phyloP scores from a whole-genome alignment of 2,888 invertebrate species.

The Temnothorax unifasciatus region DNA sequence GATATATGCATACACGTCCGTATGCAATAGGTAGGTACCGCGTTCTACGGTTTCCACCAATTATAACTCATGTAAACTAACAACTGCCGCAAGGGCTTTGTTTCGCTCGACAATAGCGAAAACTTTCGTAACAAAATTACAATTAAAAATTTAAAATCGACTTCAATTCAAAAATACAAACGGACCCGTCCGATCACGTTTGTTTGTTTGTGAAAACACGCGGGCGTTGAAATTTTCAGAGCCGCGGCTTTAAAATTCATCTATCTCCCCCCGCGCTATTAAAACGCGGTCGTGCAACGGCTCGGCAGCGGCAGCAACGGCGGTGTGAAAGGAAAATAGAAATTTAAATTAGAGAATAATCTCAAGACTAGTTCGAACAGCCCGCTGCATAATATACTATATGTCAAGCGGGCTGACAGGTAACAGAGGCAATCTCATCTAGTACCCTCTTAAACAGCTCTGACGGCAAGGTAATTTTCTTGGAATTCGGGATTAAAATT shows the following conservation, averaged over 20 bases:
- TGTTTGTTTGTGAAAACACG: conserved; percentile 28
- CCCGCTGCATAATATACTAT: conserved; percentile 78
- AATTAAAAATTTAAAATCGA: conserved; percentile 51
- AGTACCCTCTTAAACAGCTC: conserved; percentile 84
- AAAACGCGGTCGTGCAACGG: conserved; percentile 9
- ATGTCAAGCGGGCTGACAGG: conserved; percentile 82
- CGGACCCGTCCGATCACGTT: not conserved
- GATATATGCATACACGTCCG: not conserved
- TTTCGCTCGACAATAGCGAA: conserved; percentile 27
- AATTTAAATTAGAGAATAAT: conserved; percentile 61
- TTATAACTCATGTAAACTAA: conserved; percentile 55
- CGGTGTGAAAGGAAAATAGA: conserved; percentile 74
- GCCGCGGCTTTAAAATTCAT: conserved; percentile 14
- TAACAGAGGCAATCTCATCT: conserved; percentile 84
- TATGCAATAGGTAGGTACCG: conserved; percentile 5
- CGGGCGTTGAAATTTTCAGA: conserved; percentile 13
- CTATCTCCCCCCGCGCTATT: not conserved
- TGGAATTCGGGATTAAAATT: conserved; percentile 86
- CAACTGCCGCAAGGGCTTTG: conserved; percentile 38
- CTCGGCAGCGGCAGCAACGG: not conserved
- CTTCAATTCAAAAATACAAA: conserved; percentile 37
- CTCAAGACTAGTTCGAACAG: conserved; percentile 80
- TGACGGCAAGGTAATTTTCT: conserved; percentile 85
- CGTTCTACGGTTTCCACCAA: conserved; percentile 37
- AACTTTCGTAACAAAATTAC: conserved; percentile 43